Evolutionary conservation across 2,113 vertebrate genomes (phyloP).

Genomic region (Pseudorhombus dupliciocellatus): DNA sequence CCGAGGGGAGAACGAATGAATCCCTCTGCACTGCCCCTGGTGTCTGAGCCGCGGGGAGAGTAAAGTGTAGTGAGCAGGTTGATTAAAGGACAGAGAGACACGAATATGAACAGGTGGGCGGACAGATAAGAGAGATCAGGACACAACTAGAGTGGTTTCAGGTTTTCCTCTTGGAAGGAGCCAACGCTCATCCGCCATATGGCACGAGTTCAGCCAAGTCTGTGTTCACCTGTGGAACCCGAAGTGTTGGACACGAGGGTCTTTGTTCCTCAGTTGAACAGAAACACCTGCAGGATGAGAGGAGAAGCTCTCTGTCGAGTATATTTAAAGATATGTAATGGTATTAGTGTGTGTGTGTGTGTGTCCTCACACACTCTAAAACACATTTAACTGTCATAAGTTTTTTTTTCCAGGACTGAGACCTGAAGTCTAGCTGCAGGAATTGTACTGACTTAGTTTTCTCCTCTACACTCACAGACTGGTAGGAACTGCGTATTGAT

Average conservation of each 20-base stretch:
- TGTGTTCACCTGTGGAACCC: not conserved
- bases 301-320: too few species aligned
- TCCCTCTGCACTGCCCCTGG: not conserved
- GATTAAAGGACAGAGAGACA: conserved; percentile 24
- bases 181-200: conserved; percentile 50
- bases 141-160: conserved; percentile 35
- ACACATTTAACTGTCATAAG: too few species aligned
- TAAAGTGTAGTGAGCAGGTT: not conserved
- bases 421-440: too few species aligned
- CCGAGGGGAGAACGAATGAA: not conserved
- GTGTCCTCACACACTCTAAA: too few species aligned
- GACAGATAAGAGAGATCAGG: conserved; percentile 42
- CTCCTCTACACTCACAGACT: too few species aligned
- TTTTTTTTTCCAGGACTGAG: too few species aligned
- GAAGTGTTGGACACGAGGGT: not conserved
- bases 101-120: conserved; percentile 39
- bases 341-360: not conserved
- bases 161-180: conserved; percentile 35
- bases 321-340: too few species aligned
- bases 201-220: conserved; percentile 19
- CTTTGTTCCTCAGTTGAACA: not conserved
- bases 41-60: not conserved
- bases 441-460: too few species aligned
- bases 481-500: not conserved
- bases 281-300: not conserved